Base-by-base conservation (phyloP, 2,888 invertebrate species). In the Idaea aversata region DNA sequence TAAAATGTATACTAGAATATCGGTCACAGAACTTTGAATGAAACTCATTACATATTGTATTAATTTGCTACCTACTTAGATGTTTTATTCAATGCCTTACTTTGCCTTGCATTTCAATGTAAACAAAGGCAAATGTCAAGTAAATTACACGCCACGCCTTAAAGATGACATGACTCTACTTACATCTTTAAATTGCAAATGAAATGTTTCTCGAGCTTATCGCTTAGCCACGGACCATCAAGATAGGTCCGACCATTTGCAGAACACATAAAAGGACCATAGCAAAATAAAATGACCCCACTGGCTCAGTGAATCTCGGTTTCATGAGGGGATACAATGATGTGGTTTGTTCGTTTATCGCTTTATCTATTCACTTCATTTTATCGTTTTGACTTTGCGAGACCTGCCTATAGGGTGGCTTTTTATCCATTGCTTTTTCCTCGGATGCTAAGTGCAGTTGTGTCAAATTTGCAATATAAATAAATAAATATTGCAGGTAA, bases 171-270 rank as follows among this genome's bases (percentile, higher is more conserved):
- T 70, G 73, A 47, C 7, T 47, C 47, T 47, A 47, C 47, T 47
- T 69, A 68, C 70, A 67, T 72, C 78, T 76, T 70, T 76, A 79
- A 80, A 83, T 82, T 79, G 79, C 80, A 83, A 82, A 85, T 82
- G 79, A 80, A 82, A 83, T 79, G 77, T 81, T 82, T 84, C 84
- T 81, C 77, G 80, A 78, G 82, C 80, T 83, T 82, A 86, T 83
- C 83, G 80, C 77, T 77, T 77, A 70, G 78, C 74, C 66, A 79
- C 77, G 78, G 76, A 74, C 77, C 79, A 86, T 86, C 83, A 81
- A 81, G 82, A 81, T 84, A 79, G 70, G 70, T 68, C 74, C 74
- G 78, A 75, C 80, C 79, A 79, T 82, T 83, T 80, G 81, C 77
- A 75, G 73, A 70, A 75, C 67, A 77, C 75, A 75, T 79, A 84